These are phyloP conservation scores for Pimpla rufipes DNA, from an alignment of 2,888 invertebrate species.

Conservation along the genomic window DNA sequence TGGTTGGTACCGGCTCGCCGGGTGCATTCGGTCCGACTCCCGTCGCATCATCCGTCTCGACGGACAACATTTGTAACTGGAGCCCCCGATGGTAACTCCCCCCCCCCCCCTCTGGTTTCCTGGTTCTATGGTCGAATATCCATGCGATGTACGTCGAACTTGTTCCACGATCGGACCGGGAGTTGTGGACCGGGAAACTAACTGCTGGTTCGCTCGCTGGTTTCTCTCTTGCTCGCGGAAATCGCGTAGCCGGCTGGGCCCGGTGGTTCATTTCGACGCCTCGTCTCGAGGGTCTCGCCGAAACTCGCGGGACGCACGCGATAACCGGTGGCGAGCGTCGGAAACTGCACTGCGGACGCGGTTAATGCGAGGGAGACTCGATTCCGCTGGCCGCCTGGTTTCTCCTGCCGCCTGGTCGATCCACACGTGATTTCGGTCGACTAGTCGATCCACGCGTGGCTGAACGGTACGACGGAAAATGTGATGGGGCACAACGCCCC, in stretches of 20 bases:
- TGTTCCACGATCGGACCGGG: constrained; percentile 4
- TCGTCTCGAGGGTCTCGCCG: constrained; percentile 56
- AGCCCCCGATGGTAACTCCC: constrained; percentile 28
- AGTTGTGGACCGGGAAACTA: background rate
- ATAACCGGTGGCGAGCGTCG: constrained; percentile 32
- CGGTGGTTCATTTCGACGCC: constrained; percentile 59
- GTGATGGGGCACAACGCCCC: too few relatives aligned
- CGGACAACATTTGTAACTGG: constrained; percentile 61
- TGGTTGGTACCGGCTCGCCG: constrained; percentile 26
- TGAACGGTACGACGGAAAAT: too few relatives aligned
- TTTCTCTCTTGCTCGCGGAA: too few relatives aligned
- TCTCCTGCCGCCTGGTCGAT: too few relatives aligned
- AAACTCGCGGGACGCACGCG: constrained; percentile 34
- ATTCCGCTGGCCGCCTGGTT: too few relatives aligned
- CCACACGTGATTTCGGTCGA: too few relatives aligned
- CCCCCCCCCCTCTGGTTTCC: constrained; percentile 4
- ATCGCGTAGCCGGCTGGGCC: constrained; percentile 49
- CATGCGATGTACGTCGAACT: constrained; percentile 47
- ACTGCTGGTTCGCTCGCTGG: too few relatives aligned
- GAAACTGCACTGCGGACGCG: constrained; percentile 43
- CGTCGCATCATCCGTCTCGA: constrained; percentile 53
- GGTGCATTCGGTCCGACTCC: constrained; percentile 48
- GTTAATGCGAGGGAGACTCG: constrained; percentile 52
- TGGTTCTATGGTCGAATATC: too few relatives aligned
- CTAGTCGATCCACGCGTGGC: too few relatives aligned